Evolutionary conservation across 1,140 invertebrate species (phyloP), one percentile per base, ranked within the genome.

Genomic region (Marisa cornuarietis): DNA sequence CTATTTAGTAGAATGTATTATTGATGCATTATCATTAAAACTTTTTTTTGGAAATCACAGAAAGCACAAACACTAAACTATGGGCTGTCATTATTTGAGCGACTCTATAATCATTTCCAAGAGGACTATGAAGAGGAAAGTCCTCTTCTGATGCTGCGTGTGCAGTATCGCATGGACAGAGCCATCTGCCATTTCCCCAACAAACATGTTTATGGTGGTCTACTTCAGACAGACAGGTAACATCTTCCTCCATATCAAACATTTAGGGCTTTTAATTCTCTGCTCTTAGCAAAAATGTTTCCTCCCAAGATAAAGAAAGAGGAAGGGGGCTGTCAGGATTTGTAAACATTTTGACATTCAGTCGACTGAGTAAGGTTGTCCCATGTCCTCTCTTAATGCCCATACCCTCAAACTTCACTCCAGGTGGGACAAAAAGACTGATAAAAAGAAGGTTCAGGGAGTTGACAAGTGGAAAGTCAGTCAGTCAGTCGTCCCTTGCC

Each of bases 121-220:
- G 69, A 80, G 5, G 18, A 24, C 0, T 58, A 71, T 8, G 11
- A 52, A 20, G 62, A 78, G 14, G 18, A n/a, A 9, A 84, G 69
- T 63, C 83, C 88, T 11, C 83, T 89, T 4, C 75, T 88, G 61
- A 75, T 88, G 76, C 81, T 90, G 68, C 76, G 86, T 63, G 85
- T 80, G 62, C 88, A 89, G 83, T 89, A 89, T 63, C 82, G 89
- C 61, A 89, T 89, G 87, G 81, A 88, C 61, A 82, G 79, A 13
- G 86, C 87, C 20, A 89, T 90, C 51, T 84, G 85, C 20, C 16
- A 68, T 26, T 87, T 89, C 72, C 86, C 89, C 6, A 88, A 84
- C 71, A 63, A 78, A 10, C 85, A 85, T 78, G 81, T 89, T 20
- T 90, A 90, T 68, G 42, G 83, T 20, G 85, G 80, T 11, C 79